Evolutionary conservation across 2,888 invertebrate species (phyloP).

Genomic region (Athetis lepigone): DNA sequence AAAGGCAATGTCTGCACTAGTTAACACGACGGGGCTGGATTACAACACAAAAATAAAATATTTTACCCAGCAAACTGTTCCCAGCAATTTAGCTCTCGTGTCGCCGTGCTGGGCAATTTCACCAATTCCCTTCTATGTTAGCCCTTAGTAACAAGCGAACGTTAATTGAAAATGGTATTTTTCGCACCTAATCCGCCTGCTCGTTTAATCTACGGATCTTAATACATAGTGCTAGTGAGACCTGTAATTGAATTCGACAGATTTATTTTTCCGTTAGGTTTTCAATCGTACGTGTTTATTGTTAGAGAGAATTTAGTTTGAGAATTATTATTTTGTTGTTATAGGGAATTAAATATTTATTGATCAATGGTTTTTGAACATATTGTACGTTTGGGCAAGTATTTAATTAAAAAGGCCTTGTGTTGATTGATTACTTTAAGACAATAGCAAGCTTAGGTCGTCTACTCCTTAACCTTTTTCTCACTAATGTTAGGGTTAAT

Average conservation of each 20-base stretch:
- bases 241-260: constrained; percentile 44
- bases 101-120: constrained; percentile 77
- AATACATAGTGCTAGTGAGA: constrained; percentile 47
- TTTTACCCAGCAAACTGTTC: constrained; percentile 70
- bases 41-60: constrained; percentile 80
- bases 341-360: constrained; percentile 5
- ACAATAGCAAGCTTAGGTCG: too few species aligned
- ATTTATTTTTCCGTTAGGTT: constrained; percentile 28
- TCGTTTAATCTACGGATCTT: constrained; percentile 67
- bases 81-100: constrained; percentile 80
- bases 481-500: too few species aligned
- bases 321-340: constrained; percentile 17
- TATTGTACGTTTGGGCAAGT: too few species aligned
- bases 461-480: too few species aligned
- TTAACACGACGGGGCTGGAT: constrained; percentile 73
- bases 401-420: too few species aligned
- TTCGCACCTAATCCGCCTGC: constrained; percentile 78
- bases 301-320: constrained; percentile 10
- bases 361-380: not conserved
- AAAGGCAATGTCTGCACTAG: constrained; percentile 79
- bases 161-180: constrained; percentile 88
- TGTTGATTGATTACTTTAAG: too few species aligned
- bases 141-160: constrained; percentile 79
- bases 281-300: constrained; percentile 15
- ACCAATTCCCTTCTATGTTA: constrained; percentile 69